phyloP scores from a whole-genome alignment of 2,113 vertebrate species.

The Indicator maculatus region DNA sequence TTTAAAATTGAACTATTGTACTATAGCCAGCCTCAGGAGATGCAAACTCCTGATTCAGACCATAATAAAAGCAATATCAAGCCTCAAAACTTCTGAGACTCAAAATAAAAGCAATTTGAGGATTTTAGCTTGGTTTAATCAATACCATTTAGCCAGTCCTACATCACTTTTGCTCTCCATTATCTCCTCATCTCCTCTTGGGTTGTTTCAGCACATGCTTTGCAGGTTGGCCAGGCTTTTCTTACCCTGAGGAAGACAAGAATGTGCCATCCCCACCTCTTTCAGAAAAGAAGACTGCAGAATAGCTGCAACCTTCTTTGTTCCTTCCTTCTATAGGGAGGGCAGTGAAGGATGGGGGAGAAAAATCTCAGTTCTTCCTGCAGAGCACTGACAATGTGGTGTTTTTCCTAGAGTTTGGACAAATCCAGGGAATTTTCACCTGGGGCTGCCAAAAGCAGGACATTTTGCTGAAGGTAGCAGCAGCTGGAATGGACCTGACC shows the following conservation, averaged over 20 bases:
- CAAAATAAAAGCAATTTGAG: not conserved
- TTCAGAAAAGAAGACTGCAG: not conserved
- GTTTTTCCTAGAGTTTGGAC: not conserved
- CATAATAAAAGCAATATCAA: not conserved
- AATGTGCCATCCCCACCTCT: not conserved
- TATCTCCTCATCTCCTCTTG: not conserved
- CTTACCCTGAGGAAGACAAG: not conserved
- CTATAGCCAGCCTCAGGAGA: not conserved
- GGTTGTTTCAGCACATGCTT: not conserved
- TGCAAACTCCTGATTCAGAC: not conserved
- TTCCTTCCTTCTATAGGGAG: not conserved
- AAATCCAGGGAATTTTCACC: not conserved
- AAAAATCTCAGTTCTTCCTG: not conserved
- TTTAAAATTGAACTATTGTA: conserved; percentile 17
- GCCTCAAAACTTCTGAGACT: not conserved
- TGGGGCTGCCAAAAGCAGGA: not conserved
- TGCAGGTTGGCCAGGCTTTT: rapidly evolving
- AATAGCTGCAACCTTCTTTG: not conserved
- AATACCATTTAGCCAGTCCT: not conserved
- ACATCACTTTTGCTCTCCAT: not conserved
- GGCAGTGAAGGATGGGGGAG: rapidly evolving
- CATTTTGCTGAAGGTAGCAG: not conserved
- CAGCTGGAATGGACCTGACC: not conserved
- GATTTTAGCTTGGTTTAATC: not conserved
- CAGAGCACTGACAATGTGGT: not conserved